Conservation (phyloP, 2,113 vertebrate genomes). For the Paedocypris sp. region DNA sequence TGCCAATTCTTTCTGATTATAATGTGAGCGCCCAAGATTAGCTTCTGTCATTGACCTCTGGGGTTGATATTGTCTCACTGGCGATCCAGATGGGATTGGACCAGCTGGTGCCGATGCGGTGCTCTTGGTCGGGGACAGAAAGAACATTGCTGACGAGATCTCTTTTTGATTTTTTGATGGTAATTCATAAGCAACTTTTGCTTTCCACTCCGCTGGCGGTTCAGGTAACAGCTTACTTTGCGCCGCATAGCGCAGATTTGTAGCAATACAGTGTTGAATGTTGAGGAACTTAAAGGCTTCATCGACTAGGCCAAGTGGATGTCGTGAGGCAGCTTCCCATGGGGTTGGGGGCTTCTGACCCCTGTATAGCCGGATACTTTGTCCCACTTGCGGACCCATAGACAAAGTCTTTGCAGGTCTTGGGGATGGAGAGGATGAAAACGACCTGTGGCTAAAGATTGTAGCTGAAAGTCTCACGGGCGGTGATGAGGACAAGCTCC, state of each 20-base stretch:
- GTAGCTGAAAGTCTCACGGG: constrained; percentile 54
- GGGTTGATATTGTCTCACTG: constrained; percentile 57
- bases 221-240: constrained; percentile 71
- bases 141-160: constrained; percentile 32
- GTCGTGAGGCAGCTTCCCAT: constrained; percentile 83
- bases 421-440: constrained; percentile 51
- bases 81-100: constrained; percentile 50
- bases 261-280: constrained; percentile 72
- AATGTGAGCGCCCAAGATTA: constrained; percentile 47
- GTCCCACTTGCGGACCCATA: constrained; percentile 33
- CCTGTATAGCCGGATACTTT: constrained; percentile 49
- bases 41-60: constrained; percentile 61
- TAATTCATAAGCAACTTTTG: constrained; percentile 55
- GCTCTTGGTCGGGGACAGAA: constrained; percentile 46
- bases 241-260: constrained; percentile 74
- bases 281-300: constrained; percentile 73
- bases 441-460: constrained; percentile 46
- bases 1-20: constrained; percentile 53
- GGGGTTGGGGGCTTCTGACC: constrained; percentile 67
- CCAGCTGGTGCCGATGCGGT: constrained; percentile 38
- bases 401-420: constrained; percentile 50
- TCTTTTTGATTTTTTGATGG: constrained; percentile 32
- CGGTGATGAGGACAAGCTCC: constrained; percentile 68
- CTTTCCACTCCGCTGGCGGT: constrained; percentile 69
- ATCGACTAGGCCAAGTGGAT: constrained; percentile 81